These are phyloP conservation scores for Cyaniris semiargus DNA, from an alignment of 2,888 invertebrate species.

Conservation along the genomic window DNA sequence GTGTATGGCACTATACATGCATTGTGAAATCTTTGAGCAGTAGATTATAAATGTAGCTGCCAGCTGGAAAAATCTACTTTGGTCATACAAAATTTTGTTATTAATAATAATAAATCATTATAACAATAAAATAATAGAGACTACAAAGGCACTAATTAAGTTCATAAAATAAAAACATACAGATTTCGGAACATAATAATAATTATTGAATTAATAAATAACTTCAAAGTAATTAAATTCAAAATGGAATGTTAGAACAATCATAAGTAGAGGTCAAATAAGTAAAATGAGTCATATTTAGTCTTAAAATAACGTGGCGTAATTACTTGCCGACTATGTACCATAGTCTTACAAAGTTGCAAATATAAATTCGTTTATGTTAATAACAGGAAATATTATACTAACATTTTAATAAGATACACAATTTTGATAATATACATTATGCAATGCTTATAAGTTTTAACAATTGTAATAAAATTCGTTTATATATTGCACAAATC, in stretches of 20 bases:
- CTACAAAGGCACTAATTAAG: background rate
- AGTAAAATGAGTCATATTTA: constrained; percentile 26
- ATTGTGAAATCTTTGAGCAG: constrained; percentile 25
- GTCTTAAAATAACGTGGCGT: constrained; percentile 6
- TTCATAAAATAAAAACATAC: constrained; percentile 1
- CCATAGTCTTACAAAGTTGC: background rate
- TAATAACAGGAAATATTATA: background rate
- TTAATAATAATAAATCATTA: no score
- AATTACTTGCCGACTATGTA: background rate
- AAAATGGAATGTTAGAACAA: constrained; percentile 22
- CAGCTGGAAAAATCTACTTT: background rate
- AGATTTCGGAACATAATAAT: background rate
- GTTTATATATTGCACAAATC: constrained; percentile 25
- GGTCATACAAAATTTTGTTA: constrained; percentile 2
- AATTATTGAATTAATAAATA: constrained; percentile 3
- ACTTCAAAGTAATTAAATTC: background rate
- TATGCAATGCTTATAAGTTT: background rate
- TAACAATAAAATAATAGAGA: no score
- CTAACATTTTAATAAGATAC: constrained; percentile 12
- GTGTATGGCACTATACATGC: constrained; percentile 6
- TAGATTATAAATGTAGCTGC: background rate
- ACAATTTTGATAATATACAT: background rate
- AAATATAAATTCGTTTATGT: background rate
- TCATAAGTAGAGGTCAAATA: constrained; percentile 25
- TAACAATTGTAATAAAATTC: background rate